phyloP scores from a whole-genome alignment of 2,888 invertebrate species.

The Drosophila vallismaia region DNA sequence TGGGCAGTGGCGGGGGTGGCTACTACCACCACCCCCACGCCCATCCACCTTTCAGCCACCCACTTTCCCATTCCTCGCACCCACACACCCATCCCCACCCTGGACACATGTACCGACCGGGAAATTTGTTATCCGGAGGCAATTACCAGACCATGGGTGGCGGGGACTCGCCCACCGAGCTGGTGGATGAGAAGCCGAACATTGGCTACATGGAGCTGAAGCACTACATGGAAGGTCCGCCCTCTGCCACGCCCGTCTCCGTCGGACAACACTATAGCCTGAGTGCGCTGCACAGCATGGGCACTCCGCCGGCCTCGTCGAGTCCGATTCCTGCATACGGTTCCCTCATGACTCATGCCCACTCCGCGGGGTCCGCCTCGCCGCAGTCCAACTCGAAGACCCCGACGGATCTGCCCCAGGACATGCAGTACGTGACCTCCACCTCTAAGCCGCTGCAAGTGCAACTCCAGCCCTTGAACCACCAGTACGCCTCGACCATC shows the following conservation, averaged over 20 bases:
- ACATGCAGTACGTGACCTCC: constrained; percentile 65
- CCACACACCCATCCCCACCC: constrained; percentile 47
- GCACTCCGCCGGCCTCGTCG: constrained; percentile 75
- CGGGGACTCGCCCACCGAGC: constrained; percentile 76
- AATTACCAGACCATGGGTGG: constrained; percentile 74
- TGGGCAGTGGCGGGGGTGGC: constrained; percentile 53
- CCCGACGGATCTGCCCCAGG: constrained; percentile 66
- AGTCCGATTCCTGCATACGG: constrained; percentile 73
- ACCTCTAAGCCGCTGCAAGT: constrained; percentile 52
- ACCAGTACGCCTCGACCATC: constrained; percentile 83
- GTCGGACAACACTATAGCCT: constrained; percentile 60
- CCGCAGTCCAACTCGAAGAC: constrained; percentile 70
- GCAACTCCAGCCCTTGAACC: constrained; percentile 68
- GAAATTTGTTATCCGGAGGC: constrained; percentile 70
- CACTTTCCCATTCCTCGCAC: constrained; percentile 45
- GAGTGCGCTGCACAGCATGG: constrained; percentile 69
- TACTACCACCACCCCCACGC: constrained; percentile 58
- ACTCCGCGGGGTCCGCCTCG: constrained; percentile 73
- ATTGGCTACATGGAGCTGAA: constrained; percentile 80
- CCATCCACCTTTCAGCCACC: constrained; percentile 47
- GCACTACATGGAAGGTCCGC: constrained; percentile 71
- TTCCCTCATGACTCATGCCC: constrained; percentile 65
- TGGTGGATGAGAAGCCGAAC: constrained; percentile 81
- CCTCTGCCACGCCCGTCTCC: constrained; percentile 57
- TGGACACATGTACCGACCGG: constrained; percentile 70